These are phyloP conservation scores for Aurelia sp. DNA, from an alignment of 30 jellyfish, hydroid and myxozoan genomes.

Conservation along the genomic window DNA sequence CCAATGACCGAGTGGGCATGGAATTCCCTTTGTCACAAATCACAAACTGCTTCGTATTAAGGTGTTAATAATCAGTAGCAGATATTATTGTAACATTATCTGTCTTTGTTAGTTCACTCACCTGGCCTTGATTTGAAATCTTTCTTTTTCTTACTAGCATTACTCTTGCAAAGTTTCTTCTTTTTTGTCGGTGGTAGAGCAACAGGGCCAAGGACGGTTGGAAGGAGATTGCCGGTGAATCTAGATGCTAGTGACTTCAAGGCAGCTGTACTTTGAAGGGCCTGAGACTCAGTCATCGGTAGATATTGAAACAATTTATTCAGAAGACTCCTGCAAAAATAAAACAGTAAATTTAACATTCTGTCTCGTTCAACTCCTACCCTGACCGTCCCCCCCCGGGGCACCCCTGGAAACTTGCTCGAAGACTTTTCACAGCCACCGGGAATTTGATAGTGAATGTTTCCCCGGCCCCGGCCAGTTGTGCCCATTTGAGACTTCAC, in stretches of 20 bases:
- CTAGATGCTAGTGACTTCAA: constrained; percentile 85
- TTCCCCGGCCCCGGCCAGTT: too few relatives aligned
- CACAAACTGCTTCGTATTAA: too few relatives aligned
- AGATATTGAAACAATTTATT: constrained; percentile 80
- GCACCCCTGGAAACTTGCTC: too few relatives aligned
- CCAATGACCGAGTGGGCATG: too few relatives aligned
- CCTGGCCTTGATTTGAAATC: constrained; percentile 49
- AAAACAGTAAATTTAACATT: neutral
- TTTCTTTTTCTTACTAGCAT: constrained; percentile 47
- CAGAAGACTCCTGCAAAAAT: constrained; percentile 55
- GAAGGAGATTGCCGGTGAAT: constrained; percentile 89
- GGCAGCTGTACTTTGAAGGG: constrained; percentile 90
- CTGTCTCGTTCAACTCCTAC: too few relatives aligned
- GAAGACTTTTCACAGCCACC: too few relatives aligned
- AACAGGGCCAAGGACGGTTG: constrained; percentile 87
- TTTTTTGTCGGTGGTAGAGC: constrained; percentile 36
- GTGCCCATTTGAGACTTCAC: too few relatives aligned
- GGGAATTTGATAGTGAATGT: too few relatives aligned
- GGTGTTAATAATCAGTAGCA: too few relatives aligned
- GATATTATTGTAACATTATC: too few relatives aligned
- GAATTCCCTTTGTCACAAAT: too few relatives aligned
- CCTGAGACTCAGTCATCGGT: constrained; percentile 97
- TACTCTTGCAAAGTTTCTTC: constrained; percentile 27
- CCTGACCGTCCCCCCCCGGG: too few relatives aligned
- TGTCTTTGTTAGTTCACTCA: neutral